Evolutionary conservation across 2,113 vertebrate species (phyloP).

Genomic region (Microcebus lehilahytsara): DNA sequence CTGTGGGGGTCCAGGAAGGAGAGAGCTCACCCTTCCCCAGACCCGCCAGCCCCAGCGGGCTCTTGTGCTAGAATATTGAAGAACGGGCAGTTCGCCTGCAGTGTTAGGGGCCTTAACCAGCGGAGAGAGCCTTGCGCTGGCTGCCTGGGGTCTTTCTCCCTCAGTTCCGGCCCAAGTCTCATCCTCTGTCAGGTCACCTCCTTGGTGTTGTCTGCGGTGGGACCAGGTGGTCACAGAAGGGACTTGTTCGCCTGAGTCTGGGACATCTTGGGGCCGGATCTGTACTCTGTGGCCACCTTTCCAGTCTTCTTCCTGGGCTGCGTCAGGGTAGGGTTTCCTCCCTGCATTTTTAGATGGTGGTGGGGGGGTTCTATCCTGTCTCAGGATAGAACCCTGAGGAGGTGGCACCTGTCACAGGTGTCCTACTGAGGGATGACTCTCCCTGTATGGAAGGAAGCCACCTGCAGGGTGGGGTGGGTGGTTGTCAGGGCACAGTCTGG

Average conservation of each 20-base stretch:
- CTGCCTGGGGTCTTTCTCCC: not conserved
- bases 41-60: fast-evolving
- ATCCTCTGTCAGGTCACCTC: fast-evolving
- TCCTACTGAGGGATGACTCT: not conserved
- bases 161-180: not conserved
- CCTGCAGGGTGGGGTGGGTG: no score
- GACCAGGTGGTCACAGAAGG: not conserved
- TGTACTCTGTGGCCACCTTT: fast-evolving
- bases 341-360: no score
- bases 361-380: not conserved
- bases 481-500: not conserved
- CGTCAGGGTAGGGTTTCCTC: not conserved
- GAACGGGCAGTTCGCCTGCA: fast-evolving
- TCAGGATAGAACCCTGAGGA: not conserved
- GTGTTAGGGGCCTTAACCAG: not conserved
- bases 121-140: not conserved
- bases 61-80: not conserved
- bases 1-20: not conserved
- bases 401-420: not conserved
- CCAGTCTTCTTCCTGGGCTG: fast-evolving
- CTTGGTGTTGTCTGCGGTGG: not conserved
- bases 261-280: fast-evolving
- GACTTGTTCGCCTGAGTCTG: not conserved
- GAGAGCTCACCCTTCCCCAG: not conserved
- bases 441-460: not conserved